Conservation (phyloP, 2,113 vertebrate species). For the Tyrannus savana region DNA sequence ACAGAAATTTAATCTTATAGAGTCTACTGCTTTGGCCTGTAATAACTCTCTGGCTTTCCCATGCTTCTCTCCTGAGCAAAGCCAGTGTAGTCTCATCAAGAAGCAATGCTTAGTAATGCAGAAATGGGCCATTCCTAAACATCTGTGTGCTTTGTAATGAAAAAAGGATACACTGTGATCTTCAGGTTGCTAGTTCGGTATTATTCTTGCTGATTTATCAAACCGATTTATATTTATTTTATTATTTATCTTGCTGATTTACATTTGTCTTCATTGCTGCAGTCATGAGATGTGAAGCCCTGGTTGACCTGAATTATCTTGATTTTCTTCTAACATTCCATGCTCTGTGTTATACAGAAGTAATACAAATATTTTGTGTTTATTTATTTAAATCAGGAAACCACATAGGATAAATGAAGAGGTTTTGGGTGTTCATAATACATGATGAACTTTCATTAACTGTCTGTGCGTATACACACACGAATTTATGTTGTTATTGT, state of each 20-base stretch:
- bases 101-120: not conserved
- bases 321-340: not conserved
- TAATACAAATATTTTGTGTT: not conserved
- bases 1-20: not conserved
- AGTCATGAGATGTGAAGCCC: not conserved
- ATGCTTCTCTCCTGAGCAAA: not conserved
- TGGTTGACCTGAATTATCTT: not conserved
- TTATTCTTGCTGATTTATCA: not conserved
- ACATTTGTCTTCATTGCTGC: not conserved
- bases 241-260: not conserved
- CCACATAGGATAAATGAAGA: not conserved
- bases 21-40: not conserved
- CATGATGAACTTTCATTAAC: not conserved
- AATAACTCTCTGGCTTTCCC: not conserved
- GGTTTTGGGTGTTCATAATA: not conserved
- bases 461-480: not conserved
- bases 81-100: not conserved
- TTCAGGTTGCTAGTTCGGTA: not conserved
- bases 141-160: not conserved
- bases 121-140: not conserved
- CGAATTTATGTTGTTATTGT: not conserved
- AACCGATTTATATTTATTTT: not conserved
- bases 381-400: not conserved
- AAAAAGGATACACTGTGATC: fast-evolving
- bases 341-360: not conserved